Evolutionary conservation across 2,113 vertebrate genomes (phyloP), one percentile per base, ranked within the genome.

Genomic region (Calyptommatus sinebrachiatus): DNA sequence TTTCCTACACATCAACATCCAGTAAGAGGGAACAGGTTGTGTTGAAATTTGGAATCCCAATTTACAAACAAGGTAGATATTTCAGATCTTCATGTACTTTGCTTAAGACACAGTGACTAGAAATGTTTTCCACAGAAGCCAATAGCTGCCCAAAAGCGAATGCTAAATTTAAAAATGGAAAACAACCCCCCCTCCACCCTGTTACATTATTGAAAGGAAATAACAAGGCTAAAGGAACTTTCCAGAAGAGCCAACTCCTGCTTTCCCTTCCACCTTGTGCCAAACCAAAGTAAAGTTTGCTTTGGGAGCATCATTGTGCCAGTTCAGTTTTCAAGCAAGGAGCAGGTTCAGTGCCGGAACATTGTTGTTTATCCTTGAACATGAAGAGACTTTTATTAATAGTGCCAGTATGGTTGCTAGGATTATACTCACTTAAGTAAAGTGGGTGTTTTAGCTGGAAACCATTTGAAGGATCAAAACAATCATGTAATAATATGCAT

Each of bases 241-340:
- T 88, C 80, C 86, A 62, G 87, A 85, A 67, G 79, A 62, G 90
- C 88, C 92, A 92, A 11, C 81, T 92, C 85, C 83, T 87, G 91
- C 90, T 89, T 88, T 89, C 79, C 91, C 88, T 91, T 89, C 61
- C 84, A 78, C 65, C 71, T 87, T 1, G 6, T 91, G 92, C 93
- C 93, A 94, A 93, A 91, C 90, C 91, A 89, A 91, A 92, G 87
- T 73, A 84, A 88, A 89, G 89, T 90, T 91, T 92, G 81, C 89
- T 91, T 90, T 91, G 91, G 85, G 90, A 91, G 86, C 92, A 91
- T 90, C 86, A 66, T 84, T 91, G 82, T 86, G 85, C 66, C 78
- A 87, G 91, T 89, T 94, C 90, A 84, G 57, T 90, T 91, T 94
- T 91, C 90, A 92, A 90, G 88, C 81, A 90, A 88, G 81, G 86